Percentiles rank a stretch among this genome's conserved stretches.
phyloP scores from a whole-genome alignment of 2,797 vertebrate species.

The Helicolenus hilgendorfi region DNA sequence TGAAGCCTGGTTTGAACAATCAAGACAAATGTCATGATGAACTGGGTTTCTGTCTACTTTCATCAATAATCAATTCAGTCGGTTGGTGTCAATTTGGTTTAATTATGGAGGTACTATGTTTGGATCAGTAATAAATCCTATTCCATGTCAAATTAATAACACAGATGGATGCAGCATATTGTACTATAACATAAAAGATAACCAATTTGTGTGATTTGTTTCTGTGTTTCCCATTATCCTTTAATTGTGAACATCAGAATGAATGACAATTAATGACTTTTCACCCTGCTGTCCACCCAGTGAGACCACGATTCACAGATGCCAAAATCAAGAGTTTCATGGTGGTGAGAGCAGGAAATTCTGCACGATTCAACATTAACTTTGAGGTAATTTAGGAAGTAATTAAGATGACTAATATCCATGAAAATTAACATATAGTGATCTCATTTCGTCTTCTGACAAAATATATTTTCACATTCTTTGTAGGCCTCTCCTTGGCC shows the following conservation, averaged over 20 bases:
- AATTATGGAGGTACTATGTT: not conserved
- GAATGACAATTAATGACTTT: not conserved
- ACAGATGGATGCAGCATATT: not conserved
- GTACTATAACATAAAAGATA: not conserved
- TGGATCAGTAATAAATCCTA: not conserved
- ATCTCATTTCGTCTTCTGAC: not conserved
- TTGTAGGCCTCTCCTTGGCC: conserved; percentile 92
- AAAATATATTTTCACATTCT: not conserved
- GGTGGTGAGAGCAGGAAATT: conserved; percentile 92
- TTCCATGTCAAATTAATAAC: not conserved
- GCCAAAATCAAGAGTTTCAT: conserved; percentile 90
- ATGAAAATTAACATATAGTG: not conserved
- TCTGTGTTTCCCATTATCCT: not conserved
- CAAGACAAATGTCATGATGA: not conserved
- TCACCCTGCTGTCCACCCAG: conserved; percentile 73
- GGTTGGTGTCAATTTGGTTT: not conserved
- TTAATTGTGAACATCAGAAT: not conserved
- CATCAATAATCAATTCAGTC: not conserved
- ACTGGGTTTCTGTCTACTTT: not conserved
- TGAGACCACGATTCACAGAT: conserved; percentile 92
- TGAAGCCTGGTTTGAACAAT: not conserved
- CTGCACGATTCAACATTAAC: conserved; percentile 90
- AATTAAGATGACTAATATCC: not conserved
- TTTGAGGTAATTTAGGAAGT: conserved; percentile 90
- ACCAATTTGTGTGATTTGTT: not conserved